Evolutionary conservation across 2,888 invertebrate species (phyloP), one percentile per base, ranked within the genome.

Genomic region (Leptopilina myrica): DNA sequence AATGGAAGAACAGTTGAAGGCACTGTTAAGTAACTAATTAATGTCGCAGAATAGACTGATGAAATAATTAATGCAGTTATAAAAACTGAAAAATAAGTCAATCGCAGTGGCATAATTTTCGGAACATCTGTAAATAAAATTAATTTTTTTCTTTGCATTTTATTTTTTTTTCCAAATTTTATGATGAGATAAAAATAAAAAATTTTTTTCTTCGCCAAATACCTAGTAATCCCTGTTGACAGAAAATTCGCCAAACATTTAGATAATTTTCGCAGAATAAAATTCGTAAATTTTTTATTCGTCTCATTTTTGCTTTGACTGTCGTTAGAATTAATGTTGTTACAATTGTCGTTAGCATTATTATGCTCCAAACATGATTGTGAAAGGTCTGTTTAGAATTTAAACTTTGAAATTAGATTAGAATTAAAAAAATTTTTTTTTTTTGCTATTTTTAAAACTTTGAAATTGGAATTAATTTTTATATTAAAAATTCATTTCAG

Each of bases 21-120:
- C 12, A 77, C 56, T 12, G 77, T 53, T 40, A 77, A 59, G 14
- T 67, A 77, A 49, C 77, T 77, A 26, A 77, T 67, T 20, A 77
- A 56, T 11, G 46, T 40, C 8, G 66, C 66, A 15, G 77, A 77
- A 67, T 77, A 77, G 12, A 66, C 56, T 2, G 77, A 49, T 2
- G 65, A 59, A 5, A 66, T 59, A 43, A 77, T 59, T 12, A 66
- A 67, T 77, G 64, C 65, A 15, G 88, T 86, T 1, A 87, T 6
- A 76, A 87, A 90, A 66, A 89, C 85, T 14, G 89, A 87, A 56
- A 90, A 81, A 80, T 87, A 87, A 49, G 86, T 87, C 20, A 90
- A 76, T 67, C 87, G 85, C 75, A 88, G 78, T 8, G 90, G 79
- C 20, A 78, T 81, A n/a, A 85, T 79, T 0, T 40, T 53, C 0